Evolutionary conservation across 2,797 vertebrate genomes (phyloP), one percentile per base, ranked within the genome.

Genomic region (Gouania willdenowi): DNA sequence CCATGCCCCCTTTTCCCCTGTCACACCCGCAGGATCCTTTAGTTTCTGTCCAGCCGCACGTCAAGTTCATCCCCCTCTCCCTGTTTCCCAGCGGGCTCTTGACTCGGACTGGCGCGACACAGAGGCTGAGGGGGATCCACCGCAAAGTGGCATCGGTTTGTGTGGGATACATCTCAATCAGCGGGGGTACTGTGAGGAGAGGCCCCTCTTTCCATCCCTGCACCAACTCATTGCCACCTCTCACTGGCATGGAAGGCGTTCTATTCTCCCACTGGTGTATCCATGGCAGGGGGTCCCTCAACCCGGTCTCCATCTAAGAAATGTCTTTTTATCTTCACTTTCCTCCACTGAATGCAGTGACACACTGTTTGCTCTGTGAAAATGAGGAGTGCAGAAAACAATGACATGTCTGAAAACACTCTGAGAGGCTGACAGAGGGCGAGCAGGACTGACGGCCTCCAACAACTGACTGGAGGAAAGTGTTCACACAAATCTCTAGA

Each of bases 81-180:
- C 84, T 86, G 84, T 66, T 29, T 81, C 88, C 50, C 90, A 92
- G 86, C 55, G 10, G 75, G 89, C 70, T 60, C 78, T 82, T 89
- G 80, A 81, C 81, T 77, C 60, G 70, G 85, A 67, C 77, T 70
- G 49, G 71, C 82, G 79, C 74, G 83, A 67, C 65, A 44, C 49
- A 36, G 55, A 81, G 83, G 75, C 80, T 41, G 42, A 64, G 59
- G 67, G 75, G 79, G 82, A 77, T 78, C 61, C 60, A 62, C 58
- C 55, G 65, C 18, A 5, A 52, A 49, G 52, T 52, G 51, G 68
- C 59, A 44, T 64, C 45, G 17, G 72, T 65, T 71, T 74, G 79
- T 74, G 74, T 78, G 79, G 86, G 88, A 90, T 90, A 95, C 89
- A 88, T 92, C 92, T 95, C 91, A 94, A 95, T 98, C 93, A 89